Base-by-base conservation (phyloP, 2,113 vertebrate genomes). In the Tapirus terrestris region DNA sequence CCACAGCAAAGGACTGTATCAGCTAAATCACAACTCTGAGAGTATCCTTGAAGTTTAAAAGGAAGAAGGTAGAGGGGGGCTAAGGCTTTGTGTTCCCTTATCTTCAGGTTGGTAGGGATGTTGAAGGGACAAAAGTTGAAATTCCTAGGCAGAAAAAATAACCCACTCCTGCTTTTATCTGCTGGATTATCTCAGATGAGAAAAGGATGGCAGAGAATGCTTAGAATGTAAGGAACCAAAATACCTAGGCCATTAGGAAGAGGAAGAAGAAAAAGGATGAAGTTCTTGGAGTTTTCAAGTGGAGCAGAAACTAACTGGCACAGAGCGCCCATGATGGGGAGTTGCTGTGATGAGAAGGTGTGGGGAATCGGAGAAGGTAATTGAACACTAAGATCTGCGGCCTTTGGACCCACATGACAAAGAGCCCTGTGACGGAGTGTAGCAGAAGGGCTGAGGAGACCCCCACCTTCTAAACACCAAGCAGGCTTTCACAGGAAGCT, bases 111-210 rank as follows among this genome's bases (percentile, higher is more conserved):
- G 43, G 39, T 39, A 39, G 39, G 39, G 39, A n/a, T 65, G 39
- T 39, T 65, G 25, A 96, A 94, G 61, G 43, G 43, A 36, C 73
- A 90, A 95, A 90, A 75, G 51, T 67, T 81, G 6, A 95, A 73
- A 86, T 63, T 95, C n/a, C 70, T 82, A 31, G 25, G 25, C 31
- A 79, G 94, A 13, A 82, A 86, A 93, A 80, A 56, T 14, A 68
- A 63, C 9, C 23, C 61, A 76, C 17, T 33, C 31, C 43, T 56
- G 48, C 10, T 86, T 96, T 83, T 72, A 70, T 43, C 33, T 58
- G 58, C 11, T 39, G 25, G 72, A 48, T 88, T 81, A 17, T 60
- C 81, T 81, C 61, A 73, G 58, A 51, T 79, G 51, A 25, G 25
- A 45, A 82, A 48, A 70, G 36, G 45, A 45, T 68, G 27, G 20